These are phyloP conservation scores for Arothron firmamentum DNA, from an alignment of 2,113 vertebrate genomes.

Conservation along the genomic window DNA sequence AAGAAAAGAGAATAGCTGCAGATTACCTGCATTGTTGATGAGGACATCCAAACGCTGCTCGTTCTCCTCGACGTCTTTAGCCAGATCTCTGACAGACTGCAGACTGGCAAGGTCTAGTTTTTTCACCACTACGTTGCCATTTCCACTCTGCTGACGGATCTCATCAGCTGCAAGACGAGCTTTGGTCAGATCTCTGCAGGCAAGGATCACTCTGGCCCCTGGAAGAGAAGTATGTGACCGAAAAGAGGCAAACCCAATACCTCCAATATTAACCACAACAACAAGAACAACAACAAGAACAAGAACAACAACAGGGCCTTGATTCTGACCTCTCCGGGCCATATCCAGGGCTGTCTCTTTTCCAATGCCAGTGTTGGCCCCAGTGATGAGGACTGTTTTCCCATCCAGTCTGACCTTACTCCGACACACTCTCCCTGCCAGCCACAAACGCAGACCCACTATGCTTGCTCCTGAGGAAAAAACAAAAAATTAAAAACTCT, in stretches of 20 bases:
- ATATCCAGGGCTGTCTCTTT: constrained; percentile 76
- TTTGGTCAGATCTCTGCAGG: constrained; percentile 69
- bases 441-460: constrained; percentile 61
- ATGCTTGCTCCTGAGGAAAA: constrained; percentile 43
- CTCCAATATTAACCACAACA: background rate
- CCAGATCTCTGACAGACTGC: constrained; percentile 66
- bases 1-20: too few relatives aligned
- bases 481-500: too few relatives aligned
- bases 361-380: constrained; percentile 79
- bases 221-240: background rate
- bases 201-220: constrained; percentile 75
- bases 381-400: constrained; percentile 77
- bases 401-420: constrained; percentile 71
- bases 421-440: constrained; percentile 79
- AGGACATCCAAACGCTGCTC: constrained; percentile 69
- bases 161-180: constrained; percentile 62
- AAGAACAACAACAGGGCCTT: background rate
- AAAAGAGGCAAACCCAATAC: background rate
- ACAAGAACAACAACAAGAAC: background rate
- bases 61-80: constrained; percentile 47
- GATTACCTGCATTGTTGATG: constrained; percentile 74
- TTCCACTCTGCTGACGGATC: constrained; percentile 66
- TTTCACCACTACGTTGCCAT: constrained; percentile 66
- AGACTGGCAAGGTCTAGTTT: constrained; percentile 68
- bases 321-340: constrained; percentile 68